Percentiles rank a stretch among this genome's conserved stretches.
Evolutionary conservation across 2,797 vertebrate genomes (phyloP).

Genomic region (Peromyscus nudipes): DNA sequence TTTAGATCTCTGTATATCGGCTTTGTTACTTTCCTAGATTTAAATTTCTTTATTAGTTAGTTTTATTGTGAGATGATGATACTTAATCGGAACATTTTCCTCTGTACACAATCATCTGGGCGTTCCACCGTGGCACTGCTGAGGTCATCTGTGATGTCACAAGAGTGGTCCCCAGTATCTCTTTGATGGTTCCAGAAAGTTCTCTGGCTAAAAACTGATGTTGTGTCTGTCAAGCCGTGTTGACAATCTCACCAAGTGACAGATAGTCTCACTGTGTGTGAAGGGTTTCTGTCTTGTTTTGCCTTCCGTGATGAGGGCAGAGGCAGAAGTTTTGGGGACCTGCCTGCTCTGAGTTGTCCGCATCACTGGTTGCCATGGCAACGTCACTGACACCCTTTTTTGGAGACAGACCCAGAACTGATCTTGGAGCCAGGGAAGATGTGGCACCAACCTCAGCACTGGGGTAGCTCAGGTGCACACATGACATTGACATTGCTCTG

Average conservation of each 20-base stretch:
- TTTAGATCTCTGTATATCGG: not conserved
- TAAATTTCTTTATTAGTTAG: not conserved
- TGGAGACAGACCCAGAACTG: not conserved
- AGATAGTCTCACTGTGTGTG: not conserved
- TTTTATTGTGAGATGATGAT: not conserved
- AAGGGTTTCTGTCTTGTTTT: not conserved
- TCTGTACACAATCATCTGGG: not conserved
- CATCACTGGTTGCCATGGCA: not conserved
- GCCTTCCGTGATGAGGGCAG: not conserved
- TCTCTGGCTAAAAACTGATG: not conserved
- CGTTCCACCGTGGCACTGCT: not conserved
- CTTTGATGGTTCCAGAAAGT: conserved; percentile 19
- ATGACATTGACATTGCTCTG: not conserved
- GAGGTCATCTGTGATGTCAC: not conserved
- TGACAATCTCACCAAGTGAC: not conserved
- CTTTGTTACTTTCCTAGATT: not conserved
- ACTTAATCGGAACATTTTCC: not conserved
- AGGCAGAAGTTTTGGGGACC: not conserved
- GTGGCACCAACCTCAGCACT: not conserved
- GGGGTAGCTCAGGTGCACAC: not conserved
- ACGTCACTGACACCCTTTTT: not conserved
- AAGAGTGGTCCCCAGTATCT: not conserved
- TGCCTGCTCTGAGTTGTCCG: not conserved
- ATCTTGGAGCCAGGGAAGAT: not conserved
- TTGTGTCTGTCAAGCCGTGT: not conserved